phyloP scores from a whole-genome alignment of 2,113 vertebrate genomes.

The Centrocercus urophasianus region DNA sequence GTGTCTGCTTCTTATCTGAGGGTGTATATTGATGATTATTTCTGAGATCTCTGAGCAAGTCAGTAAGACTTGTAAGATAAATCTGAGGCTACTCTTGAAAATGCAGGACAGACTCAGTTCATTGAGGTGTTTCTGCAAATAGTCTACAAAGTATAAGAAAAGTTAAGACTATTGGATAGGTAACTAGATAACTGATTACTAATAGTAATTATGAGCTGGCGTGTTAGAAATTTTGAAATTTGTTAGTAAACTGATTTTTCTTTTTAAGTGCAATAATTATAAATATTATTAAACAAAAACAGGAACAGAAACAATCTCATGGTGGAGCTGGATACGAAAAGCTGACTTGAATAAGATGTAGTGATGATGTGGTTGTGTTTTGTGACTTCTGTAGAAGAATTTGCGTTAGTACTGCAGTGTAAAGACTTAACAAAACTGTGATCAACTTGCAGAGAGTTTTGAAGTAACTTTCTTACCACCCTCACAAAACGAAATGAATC shows the following conservation, averaged over 20 bases:
- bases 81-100: not conserved
- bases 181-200: not conserved
- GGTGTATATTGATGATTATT: no score
- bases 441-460: not conserved
- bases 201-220: not conserved
- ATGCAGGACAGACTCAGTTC: not conserved
- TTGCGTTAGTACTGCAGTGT: accelerated
- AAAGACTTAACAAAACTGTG: not conserved
- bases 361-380: not conserved
- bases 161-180: not conserved
- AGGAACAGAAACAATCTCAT: not conserved
- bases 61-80: not conserved
- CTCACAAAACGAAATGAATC: not conserved
- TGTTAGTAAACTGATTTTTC: accelerated
- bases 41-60: not conserved
- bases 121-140: not conserved
- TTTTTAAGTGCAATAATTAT: not conserved
- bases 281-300: not conserved
- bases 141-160: not conserved
- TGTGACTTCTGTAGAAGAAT: not conserved
- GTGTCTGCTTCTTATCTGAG: not conserved
- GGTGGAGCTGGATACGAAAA: not conserved
- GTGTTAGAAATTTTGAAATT: not conserved
- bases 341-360: not conserved
- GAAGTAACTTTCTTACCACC: not conserved